Evolutionary conservation across 2,797 vertebrate genomes (phyloP).

Genomic region (Myotis pilosus): DNA sequence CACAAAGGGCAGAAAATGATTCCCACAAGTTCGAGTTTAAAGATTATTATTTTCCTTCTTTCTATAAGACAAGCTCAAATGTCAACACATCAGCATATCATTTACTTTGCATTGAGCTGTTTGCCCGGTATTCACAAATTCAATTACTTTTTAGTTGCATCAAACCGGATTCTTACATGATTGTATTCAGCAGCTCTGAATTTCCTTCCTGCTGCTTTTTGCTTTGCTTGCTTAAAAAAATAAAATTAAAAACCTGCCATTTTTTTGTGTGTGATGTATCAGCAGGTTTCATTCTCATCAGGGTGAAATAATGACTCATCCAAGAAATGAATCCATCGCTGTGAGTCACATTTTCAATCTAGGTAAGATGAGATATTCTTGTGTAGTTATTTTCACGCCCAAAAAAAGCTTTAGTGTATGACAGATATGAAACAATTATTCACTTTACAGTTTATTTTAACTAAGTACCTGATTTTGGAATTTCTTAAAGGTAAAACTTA

Average conservation of each 20-base stretch:
- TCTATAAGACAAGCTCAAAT: constrained; percentile 46
- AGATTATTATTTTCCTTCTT: constrained; percentile 51
- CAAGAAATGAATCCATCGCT: constrained; percentile 44
- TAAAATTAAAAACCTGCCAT: constrained; percentile 48
- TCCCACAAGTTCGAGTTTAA: constrained; percentile 61
- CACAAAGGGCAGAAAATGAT: background rate
- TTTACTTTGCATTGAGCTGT: constrained; percentile 60
- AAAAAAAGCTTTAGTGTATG: background rate
- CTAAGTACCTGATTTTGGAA: background rate
- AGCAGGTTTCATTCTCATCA: constrained; percentile 64
- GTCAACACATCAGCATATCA: constrained; percentile 56
- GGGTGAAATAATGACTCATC: constrained; percentile 21
- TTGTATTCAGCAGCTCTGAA: constrained; percentile 72
- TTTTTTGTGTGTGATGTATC: constrained; percentile 73
- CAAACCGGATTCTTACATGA: constrained; percentile 67
- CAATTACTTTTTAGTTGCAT: constrained; percentile 73
- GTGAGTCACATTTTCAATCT: constrained; percentile 57
- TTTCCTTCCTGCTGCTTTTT: constrained; percentile 75
- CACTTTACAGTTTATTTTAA: background rate
- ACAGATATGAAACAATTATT: constrained; percentile 27
- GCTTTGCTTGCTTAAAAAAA: constrained; percentile 72
- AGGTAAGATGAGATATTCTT: constrained; percentile 36
- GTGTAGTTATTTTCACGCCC: constrained; percentile 41
- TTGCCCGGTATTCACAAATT: constrained; percentile 73
- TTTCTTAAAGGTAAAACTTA: background rate